Conservation (phyloP, 2,888 invertebrate genomes). For the Adineta ricciae region DNA sequence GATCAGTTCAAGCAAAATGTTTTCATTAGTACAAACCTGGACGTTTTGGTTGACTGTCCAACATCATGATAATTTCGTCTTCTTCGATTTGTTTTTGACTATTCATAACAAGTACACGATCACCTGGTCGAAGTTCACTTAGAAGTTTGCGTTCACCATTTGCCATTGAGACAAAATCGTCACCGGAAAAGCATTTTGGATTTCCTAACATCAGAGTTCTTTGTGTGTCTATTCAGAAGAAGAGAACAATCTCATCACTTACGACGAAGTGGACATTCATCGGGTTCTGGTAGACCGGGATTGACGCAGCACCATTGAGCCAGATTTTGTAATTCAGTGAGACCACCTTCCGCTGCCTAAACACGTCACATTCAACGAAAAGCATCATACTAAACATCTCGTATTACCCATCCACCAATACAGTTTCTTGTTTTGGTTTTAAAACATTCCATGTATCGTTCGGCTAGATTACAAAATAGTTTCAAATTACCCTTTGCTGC, state of each 20-base stretch:
- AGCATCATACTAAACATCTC: too few relatives aligned
- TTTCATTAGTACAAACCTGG: background rate
- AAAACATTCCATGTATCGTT: conserved; percentile 33
- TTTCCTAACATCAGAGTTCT: background rate
- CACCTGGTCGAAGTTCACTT: conserved; percentile 30
- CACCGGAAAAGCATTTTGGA: conserved; percentile 28
- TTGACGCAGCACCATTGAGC: conserved; percentile 30
- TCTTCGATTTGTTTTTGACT: conserved; percentile 24
- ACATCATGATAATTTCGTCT: conserved; percentile 31
- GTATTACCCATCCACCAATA: conserved; percentile 30
- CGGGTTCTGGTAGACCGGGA: conserved; percentile 21
- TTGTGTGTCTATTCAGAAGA: background rate
- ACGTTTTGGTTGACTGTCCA: conserved; percentile 24
- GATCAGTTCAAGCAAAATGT: background rate
- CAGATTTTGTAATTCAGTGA: conserved; percentile 32
- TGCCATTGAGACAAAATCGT: conserved; percentile 26
- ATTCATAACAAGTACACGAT: conserved; percentile 25
- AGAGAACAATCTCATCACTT: too few relatives aligned
- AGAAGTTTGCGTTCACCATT: conserved; percentile 28
- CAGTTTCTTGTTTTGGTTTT: conserved; percentile 32
- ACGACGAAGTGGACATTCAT: conserved; percentile 33
- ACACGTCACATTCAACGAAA: background rate
- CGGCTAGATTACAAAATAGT: conserved; percentile 31
- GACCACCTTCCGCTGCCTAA: conserved; percentile 30
- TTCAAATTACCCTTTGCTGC: conserved; percentile 31